Evolutionary conservation across 2,113 vertebrate genomes (phyloP).

Genomic region (Petrocephalus zakoni): DNA sequence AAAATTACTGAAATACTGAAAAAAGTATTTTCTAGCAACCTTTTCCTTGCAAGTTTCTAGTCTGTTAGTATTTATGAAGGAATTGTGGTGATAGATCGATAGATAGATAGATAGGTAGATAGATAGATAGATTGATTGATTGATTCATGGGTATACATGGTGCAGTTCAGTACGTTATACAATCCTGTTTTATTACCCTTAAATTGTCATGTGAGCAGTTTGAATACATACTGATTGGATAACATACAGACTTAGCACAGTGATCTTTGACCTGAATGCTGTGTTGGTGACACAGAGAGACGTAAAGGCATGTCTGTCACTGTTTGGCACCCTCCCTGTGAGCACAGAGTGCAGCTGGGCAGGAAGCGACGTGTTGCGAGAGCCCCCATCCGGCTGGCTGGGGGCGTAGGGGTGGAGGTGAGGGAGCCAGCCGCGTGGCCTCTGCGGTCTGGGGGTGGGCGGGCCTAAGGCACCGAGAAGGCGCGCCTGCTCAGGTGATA

Average conservation of each 20-base stretch:
- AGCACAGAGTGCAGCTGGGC: constrained; percentile 6
- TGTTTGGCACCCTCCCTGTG: not conserved
- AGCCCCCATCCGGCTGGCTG: not conserved
- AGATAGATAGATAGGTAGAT: not conserved
- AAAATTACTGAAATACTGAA: not conserved
- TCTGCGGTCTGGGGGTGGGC: not conserved
- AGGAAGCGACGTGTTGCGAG: not conserved
- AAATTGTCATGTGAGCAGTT: not conserved
- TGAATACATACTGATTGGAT: not conserved
- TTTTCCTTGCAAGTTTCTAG: too few relatives aligned
- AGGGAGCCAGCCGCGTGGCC: not conserved
- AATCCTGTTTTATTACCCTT: not conserved
- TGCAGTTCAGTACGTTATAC: not conserved
- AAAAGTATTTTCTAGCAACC: not conserved
- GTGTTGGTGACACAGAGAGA: not conserved
- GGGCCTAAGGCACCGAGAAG: not conserved
- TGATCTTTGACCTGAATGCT: not conserved
- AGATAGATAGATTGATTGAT: not conserved
- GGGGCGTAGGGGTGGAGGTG: too few relatives aligned
- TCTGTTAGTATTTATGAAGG: too few relatives aligned
- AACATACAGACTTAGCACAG: not conserved
- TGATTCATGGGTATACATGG: not conserved
- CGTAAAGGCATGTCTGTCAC: not conserved
- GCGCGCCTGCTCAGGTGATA: not conserved
- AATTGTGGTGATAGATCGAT: not conserved